Evolutionary conservation across 2,888 invertebrate species (phyloP).

Genomic region (Patella depressa): DNA sequence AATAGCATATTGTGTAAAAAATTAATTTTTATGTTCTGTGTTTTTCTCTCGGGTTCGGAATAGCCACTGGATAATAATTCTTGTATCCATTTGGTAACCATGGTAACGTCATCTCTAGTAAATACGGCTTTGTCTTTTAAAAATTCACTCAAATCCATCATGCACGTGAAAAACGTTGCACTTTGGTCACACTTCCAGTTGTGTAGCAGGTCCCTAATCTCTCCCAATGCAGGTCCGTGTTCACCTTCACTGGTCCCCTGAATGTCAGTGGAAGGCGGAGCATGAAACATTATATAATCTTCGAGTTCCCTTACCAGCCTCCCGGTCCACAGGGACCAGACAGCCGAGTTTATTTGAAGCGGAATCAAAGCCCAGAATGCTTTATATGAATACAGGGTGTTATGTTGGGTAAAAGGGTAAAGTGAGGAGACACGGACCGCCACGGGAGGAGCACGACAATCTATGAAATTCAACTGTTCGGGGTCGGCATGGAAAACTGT

Average conservation of each 20-base stretch:
- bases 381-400: background rate
- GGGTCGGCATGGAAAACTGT: background rate
- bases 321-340: background rate
- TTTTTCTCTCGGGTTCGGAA: background rate
- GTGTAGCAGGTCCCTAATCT: background rate
- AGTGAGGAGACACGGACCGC: background rate
- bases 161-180: background rate
- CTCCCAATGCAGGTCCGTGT: background rate
- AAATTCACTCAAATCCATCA: constrained; percentile 3
- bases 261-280: background rate
- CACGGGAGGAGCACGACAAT: background rate
- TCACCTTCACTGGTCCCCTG: background rate
- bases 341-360: background rate
- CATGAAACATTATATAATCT: background rate
- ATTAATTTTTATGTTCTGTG: background rate
- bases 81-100: background rate
- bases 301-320: background rate
- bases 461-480: background rate
- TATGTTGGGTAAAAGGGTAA: background rate
- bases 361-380: constrained; percentile 8
- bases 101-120: background rate
- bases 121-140: background rate
- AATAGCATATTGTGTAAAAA: background rate
- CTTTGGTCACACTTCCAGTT: background rate
- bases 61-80: background rate